Percentiles rank a stretch among this genome's conserved stretches.
Conservation (phyloP, 2,888 invertebrate genomes). For the Spilarctia lutea region DNA sequence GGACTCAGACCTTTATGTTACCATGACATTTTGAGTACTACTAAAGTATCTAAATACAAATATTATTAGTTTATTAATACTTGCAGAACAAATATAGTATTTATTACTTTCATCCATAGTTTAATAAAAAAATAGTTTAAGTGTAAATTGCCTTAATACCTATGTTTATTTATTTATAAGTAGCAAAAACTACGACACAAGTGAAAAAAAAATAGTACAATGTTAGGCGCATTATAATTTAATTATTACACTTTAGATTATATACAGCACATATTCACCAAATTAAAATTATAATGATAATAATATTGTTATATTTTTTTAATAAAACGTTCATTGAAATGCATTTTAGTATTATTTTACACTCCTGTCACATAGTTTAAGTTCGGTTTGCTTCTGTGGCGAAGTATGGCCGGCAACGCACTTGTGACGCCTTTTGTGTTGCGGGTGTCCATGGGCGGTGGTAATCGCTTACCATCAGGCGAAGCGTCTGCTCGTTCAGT, state of each 20-base stretch:
- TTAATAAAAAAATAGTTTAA: neutral
- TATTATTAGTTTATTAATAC: neutral
- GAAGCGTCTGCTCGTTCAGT: too few species aligned
- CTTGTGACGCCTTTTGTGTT: too few species aligned
- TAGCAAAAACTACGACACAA: neutral
- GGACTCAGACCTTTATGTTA: neutral
- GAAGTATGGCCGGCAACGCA: too few species aligned
- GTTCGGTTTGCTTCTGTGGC: too few species aligned
- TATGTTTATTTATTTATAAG: neutral
- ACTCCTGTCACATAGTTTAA: neutral
- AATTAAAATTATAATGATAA: conserved; percentile 40
- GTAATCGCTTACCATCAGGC: too few species aligned
- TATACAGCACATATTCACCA: conserved; percentile 28
- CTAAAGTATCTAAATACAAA: neutral
- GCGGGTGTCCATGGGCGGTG: too few species aligned
- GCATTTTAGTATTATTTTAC: conserved; percentile 2
- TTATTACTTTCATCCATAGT: neutral
- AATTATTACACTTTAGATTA: conserved; percentile 23
- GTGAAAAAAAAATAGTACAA: conserved; percentile 21
- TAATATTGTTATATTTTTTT: conserved; percentile 73
- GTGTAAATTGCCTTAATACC: neutral
- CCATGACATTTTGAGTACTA: neutral
- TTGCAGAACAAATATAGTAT: neutral
- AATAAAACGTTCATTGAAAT: conserved; percentile 59
- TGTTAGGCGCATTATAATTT: conserved; percentile 12